These are phyloP conservation scores for Bombus balteatus DNA, from an alignment of 1,140 invertebrate species.

Conservation along the genomic window DNA sequence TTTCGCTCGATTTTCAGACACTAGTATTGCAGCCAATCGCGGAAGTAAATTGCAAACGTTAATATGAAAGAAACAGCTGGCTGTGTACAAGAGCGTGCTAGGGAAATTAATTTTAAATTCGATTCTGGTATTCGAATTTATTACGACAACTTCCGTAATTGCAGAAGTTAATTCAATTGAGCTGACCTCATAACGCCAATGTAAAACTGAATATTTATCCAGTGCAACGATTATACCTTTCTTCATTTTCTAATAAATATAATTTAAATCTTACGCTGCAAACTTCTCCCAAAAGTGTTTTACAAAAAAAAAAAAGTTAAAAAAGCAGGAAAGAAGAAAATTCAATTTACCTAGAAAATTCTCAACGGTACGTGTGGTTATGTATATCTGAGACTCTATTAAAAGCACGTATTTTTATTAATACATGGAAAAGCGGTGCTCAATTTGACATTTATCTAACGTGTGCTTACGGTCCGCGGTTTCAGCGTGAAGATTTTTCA, in stretches of 20 bases:
- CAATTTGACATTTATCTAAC: not conserved
- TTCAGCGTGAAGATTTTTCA: not conserved
- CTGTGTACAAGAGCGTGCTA: slow-evolving; percentile 13
- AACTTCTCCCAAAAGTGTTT: no score
- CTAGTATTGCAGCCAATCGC: not conserved
- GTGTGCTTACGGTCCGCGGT: not conserved
- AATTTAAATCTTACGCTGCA: no score
- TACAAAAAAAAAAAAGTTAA: no score
- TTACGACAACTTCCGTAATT: slow-evolving; percentile 25
- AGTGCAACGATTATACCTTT: no score
- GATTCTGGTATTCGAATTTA: slow-evolving; percentile 21
- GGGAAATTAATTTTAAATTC: slow-evolving; percentile 47
- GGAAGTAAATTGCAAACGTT: slow-evolving; percentile 42
- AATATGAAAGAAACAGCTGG: slow-evolving; percentile 26
- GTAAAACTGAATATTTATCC: slow-evolving; percentile 19
- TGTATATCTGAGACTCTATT: no score
- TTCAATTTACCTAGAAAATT: no score
- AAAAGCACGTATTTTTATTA: no score
- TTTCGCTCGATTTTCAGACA: slow-evolving; percentile 37
- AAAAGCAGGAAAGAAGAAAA: no score
- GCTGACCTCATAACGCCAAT: not conserved
- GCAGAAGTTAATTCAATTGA: slow-evolving; percentile 18
- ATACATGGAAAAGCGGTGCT: not conserved
- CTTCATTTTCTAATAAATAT: no score
- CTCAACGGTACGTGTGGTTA: no score